Conservation (phyloP, 2,113 vertebrate species). For the Calyptommatus sinebrachiatus region DNA sequence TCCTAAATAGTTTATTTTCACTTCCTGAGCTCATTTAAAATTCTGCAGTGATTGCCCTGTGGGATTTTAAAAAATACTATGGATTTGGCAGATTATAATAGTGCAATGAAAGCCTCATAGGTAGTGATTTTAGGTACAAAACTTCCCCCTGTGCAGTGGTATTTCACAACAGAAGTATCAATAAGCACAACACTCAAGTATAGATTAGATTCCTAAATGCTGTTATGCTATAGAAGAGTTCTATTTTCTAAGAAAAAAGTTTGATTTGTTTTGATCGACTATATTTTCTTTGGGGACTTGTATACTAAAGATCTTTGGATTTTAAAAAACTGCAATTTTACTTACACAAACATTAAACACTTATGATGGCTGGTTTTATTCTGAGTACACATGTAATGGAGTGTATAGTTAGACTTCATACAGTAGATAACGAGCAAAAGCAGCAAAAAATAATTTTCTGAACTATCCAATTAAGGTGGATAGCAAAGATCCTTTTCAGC, state of each 20-base stretch:
- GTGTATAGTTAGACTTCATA: not conserved
- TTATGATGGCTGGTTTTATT: not conserved
- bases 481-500: not conserved
- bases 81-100: not conserved
- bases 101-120: too few relatives aligned
- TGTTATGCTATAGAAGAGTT: not conserved
- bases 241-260: not conserved
- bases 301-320: not conserved
- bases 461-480: not conserved
- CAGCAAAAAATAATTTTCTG: not conserved
- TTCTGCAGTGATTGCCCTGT: not conserved
- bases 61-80: not conserved
- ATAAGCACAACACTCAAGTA: not conserved
- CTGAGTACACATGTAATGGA: not conserved
- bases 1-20: not conserved
- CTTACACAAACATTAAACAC: not conserved
- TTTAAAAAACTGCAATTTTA: not conserved
- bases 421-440: not conserved
- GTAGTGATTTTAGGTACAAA: not conserved
- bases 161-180: too few relatives aligned
- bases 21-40: not conserved
- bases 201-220: not conserved
- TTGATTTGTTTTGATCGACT: not conserved
- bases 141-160: not conserved
- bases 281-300: not conserved